Percentiles rank a stretch among this genome's conserved stretches.
phyloP scores from a whole-genome alignment of 1,140 invertebrate genomes.

The Sarcophaga peregrina region DNA sequence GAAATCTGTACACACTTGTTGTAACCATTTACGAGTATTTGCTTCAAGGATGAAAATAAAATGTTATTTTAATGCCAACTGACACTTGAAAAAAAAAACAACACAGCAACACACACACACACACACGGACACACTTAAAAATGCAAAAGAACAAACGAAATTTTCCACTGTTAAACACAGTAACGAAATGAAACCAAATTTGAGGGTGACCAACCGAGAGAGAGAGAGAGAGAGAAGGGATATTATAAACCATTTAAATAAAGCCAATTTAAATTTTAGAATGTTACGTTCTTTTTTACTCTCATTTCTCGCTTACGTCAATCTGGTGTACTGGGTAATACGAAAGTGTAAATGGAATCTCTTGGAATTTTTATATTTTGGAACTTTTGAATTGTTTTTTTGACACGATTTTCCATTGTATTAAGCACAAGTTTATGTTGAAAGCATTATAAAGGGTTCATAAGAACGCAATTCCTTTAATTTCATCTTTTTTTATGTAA shows the following conservation, averaged over 20 bases:
- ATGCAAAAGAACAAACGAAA: no score
- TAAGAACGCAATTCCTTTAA: no score
- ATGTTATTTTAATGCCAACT: slow-evolving; percentile 15
- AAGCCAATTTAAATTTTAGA: neutral
- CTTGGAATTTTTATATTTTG: neutral
- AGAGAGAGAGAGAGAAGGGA: neutral
- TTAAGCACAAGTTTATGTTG: neutral
- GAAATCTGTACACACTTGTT: slow-evolving; percentile 7
- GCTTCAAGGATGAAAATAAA: neutral
- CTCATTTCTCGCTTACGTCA: neutral
- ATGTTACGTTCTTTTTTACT: no score
- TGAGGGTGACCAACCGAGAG: neutral
- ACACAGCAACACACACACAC: no score
- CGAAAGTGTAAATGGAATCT: neutral
- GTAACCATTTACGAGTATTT: slow-evolving; percentile 15
- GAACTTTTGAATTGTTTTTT: neutral
- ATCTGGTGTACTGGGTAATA: neutral
- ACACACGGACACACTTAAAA: no score
- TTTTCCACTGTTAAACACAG: neutral
- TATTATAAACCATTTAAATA: neutral
- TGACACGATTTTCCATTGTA: neutral
- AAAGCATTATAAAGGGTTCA: neutral
- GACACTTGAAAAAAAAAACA: neutral
- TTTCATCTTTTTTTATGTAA: no score
- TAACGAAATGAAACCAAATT: neutral